Evolutionary conservation across 2,888 invertebrate genomes (phyloP), one percentile per base, ranked within the genome.

Genomic region (Hoplodrina blanda): DNA sequence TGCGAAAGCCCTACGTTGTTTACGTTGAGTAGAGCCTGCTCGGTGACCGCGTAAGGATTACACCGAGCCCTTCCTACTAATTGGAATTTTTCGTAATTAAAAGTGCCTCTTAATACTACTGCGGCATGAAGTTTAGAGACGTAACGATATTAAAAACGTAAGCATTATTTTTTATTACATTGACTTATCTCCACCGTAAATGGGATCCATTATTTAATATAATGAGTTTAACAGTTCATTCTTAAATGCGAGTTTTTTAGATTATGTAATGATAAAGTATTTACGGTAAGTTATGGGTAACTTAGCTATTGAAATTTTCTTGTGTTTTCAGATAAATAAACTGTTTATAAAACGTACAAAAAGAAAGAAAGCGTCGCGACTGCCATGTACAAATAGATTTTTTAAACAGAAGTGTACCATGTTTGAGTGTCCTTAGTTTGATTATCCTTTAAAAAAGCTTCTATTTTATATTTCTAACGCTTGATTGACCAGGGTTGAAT

Each of bases 11-110:
- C 59, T 60, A 41, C 63, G 13, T 67, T 76, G 54, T 68, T 69
- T 77, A 65, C 67, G 11, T 63, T 62, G 65, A 50, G 62, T 65
- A 60, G 63, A 66, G 76, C 77, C 71, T 75, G 69, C 79, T 76
- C 83, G 65, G 78, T 72, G 85, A 78, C 84, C 82, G 81, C 82
- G 81, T 80, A 70, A 82, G 70, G 76, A 76, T 82, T 80, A 78
- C 68, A 61, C 71, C 61, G 10, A 63, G 62, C 76, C 76, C 71
- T 80, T 74, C 69, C 55, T 62, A 64, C 76, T 82, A 82, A 82
- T 82, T 82, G 79, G 79, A 82, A 25, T 81, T 76, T 79, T 80
- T 74, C 53, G 68, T 71, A 82, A 82, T 82, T 76, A 79, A 81
- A 82, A 76, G 76, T 69, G 73, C 73, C 80, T 74, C 76, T 80